Evolutionary conservation across 2,113 vertebrate species (phyloP), one percentile per base, ranked within the genome.

Genomic region (Salvator merianae): DNA sequence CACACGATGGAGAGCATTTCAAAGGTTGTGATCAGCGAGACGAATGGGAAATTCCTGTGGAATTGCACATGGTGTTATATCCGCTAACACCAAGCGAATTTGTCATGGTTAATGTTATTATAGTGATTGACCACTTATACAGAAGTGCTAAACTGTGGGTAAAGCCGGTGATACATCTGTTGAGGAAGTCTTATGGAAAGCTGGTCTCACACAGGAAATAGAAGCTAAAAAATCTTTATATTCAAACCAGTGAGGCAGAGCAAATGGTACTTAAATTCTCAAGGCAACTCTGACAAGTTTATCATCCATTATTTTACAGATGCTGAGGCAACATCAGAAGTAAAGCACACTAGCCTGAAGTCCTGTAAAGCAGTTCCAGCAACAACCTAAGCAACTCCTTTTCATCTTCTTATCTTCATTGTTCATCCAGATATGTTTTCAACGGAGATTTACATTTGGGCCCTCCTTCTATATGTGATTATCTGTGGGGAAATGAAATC

Each of bases 131-230:
- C 3, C 16, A 43, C 10, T 87, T 70, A 24, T 73, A 55, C 24
- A 28, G 10, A 87, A 86, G 18, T 82, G 34, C 36, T 90, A 79
- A 86, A 55, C 16, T 79, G 73, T 32, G 1, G 30, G 5, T 86
- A 53, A 77, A 1, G 13, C 47, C 40, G 84, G 14, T 0, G 36
- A 34, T 50, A 77, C 16, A 91, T 77, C 30, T 83, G 18, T 63
- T 83, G 34, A 82, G 10, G 34, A 7, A 78, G 16, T n/a, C 82
- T 91, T 77, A 80, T 12, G 82, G 79, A 87, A 66, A 88, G 24
- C 4, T 87, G 76, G 38, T 83, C 40, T 91, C 86, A 91, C 90
- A 72, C 83, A 88, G 40, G 26, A 86, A 77, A 88, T 82, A 4
- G 77, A 87, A 88, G 79, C 16, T 79, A 40, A 83, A 38, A 66